Conservation (phyloP, 2,888 invertebrate genomes). For the Ectemnius continuus region DNA sequence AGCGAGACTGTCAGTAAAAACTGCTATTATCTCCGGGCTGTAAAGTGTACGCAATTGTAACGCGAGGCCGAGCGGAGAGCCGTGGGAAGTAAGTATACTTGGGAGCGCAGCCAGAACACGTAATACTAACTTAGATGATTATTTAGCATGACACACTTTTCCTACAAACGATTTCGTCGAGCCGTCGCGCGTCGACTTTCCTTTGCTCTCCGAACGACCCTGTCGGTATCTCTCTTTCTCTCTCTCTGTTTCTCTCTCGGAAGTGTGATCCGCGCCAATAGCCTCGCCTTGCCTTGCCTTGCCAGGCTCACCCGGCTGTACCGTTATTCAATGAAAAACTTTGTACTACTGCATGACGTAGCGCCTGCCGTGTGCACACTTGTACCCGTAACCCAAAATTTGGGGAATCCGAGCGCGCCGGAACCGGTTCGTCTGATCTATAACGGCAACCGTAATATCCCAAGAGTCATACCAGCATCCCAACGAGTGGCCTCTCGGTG, state of each 20-base stretch:
- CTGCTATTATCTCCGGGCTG: constrained; percentile 11
- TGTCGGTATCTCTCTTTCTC: no score
- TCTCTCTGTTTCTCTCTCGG: no score
- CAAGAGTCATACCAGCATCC: constrained; percentile 56
- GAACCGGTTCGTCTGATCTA: constrained; percentile 58
- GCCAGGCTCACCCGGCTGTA: constrained; percentile 1
- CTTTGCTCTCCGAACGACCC: no score
- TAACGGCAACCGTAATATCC: constrained; percentile 51
- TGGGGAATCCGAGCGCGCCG: constrained; percentile 38
- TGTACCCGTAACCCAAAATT: constrained; percentile 57
- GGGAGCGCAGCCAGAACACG: neutral
- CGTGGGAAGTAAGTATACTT: neutral
- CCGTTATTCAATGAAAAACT: constrained; percentile 48
- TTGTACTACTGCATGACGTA: constrained; percentile 11
- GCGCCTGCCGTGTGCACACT: neutral
- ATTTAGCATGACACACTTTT: no score
- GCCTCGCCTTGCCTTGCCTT: no score
- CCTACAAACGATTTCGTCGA: no score
- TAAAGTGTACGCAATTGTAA: constrained; percentile 20
- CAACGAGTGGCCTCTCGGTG: neutral
- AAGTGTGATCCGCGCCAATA: no score
- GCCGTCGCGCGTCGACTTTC: no score
- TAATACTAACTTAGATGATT: constrained; percentile 1
- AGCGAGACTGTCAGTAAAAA: constrained; percentile 27
- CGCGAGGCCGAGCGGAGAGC: constrained; percentile 14